These are phyloP conservation scores for Sylvietta virens DNA, from an alignment of 2,113 vertebrate genomes.

Conservation along the genomic window DNA sequence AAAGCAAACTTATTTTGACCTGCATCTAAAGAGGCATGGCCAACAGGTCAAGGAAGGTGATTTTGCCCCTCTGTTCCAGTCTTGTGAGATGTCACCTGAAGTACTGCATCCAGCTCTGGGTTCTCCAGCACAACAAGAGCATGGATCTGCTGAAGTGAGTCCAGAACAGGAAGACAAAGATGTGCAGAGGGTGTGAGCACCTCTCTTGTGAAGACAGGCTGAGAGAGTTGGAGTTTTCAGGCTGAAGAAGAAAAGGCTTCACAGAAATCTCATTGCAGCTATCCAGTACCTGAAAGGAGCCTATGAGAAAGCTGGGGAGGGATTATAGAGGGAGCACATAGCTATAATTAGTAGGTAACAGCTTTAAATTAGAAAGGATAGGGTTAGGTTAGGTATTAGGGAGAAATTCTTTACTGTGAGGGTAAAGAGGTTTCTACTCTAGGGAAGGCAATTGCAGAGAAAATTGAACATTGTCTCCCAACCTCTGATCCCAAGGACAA, in stretches of 20 bases:
- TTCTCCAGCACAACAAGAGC: not conserved
- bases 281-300: not conserved
- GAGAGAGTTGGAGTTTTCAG: not conserved
- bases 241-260: not conserved
- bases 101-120: not conserved
- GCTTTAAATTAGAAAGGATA: not conserved
- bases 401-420: not conserved
- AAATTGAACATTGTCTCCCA: not conserved
- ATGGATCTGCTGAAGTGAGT: not conserved
- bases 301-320: not conserved
- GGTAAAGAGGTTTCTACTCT: not conserved
- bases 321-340: not conserved
- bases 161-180: not conserved
- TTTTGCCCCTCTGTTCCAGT: not conserved
- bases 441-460: not conserved
- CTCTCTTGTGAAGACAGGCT: not conserved
- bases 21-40: not conserved
- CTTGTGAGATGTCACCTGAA: not conserved
- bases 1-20: not conserved
- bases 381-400: not conserved
- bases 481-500: not conserved
- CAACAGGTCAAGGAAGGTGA: not conserved
- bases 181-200: accelerated
- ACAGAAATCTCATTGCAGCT: not conserved
- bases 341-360: not conserved